Base-by-base conservation (phyloP, 1,140 invertebrate species). In the Drosophila ananassae region DNA sequence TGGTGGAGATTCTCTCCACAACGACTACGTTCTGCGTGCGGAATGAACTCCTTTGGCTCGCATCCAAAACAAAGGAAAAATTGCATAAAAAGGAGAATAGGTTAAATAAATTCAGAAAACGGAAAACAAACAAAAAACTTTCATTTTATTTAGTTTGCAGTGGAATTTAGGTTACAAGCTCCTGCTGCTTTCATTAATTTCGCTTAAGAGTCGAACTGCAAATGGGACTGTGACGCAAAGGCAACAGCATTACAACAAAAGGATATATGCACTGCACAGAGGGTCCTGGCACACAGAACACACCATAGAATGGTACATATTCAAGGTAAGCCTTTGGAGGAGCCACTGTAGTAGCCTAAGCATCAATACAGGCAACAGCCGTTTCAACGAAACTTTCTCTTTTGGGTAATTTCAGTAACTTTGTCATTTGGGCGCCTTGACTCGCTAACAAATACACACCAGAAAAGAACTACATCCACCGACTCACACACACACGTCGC, bases 351-450 rank as follows among this genome's bases (percentile, higher is more conserved):
- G 7, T 21, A 58, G 37, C 48, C 52, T 56, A 54, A 54, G 32
- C 39, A 55, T 71, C 50, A 46, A 41, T 67, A 72, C 73, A 75
- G 75, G 68, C 55, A 67, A 72, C 72, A 74, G 41, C 66, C 67
- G 66, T 48, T 56, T n/a, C 48, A 80, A 54, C 51, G 53, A 84
- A 84, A 84, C 54, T 84, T 84, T 85, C 50, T 53, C 67, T 64
- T 67, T 73, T 60, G 67, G 80, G 77, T 77, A 84, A 84, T 84
- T 84, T 79, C 66, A 73, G 76, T 80, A 84, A 84, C 81, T 84
- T 84, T 84, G 77, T 80, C 81, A 79, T 85, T 84, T 77, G 66
- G 67, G 54, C 51, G 41, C 32, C 68, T 69, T 69, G 52, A 55
- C 73, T 64, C 61, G 58, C 61, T 61, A 56, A 48, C 54, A 48